Evolutionary conservation across 2,797 vertebrate genomes (phyloP).

Genomic region (Emydoidea blandingii): DNA sequence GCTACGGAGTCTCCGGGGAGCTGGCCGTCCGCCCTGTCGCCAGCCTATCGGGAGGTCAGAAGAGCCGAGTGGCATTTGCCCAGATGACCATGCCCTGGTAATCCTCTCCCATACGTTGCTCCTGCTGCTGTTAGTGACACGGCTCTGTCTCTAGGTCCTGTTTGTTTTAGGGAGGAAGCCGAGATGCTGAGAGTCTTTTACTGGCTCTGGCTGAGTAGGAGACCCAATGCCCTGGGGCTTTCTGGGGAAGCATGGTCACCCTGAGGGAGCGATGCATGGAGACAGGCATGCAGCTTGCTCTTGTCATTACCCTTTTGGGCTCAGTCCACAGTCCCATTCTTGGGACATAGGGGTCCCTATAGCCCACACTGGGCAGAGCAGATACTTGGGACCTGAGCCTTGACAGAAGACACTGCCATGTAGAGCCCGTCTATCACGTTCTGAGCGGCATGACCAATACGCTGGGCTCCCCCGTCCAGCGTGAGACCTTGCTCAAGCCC

Average conservation of each 20-base stretch:
- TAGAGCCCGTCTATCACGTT: neutral
- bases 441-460: neutral
- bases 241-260: neutral
- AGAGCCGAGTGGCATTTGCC: slow-evolving; percentile 96
- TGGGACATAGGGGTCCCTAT: neutral
- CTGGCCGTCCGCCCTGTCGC: slow-evolving; percentile 91
- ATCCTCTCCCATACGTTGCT: slow-evolving; percentile 35
- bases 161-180: fast-evolving
- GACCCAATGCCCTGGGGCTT: neutral
- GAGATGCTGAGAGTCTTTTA: neutral
- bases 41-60: slow-evolving; percentile 96
- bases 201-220: neutral
- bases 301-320: neutral
- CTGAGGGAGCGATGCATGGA: neutral
- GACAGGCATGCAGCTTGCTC: neutral
- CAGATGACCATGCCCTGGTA: slow-evolving; percentile 99
- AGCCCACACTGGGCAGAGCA: fast-evolving
- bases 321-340: neutral
- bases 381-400: too few relatives aligned
- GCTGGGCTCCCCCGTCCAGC: neutral
- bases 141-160: neutral
- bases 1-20: slow-evolving; percentile 95
- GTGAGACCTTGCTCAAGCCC: neutral
- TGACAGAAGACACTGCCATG: neutral
- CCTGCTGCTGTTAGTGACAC: neutral